Evolutionary conservation across 1,140 invertebrate species (phyloP).

Genomic region (Lithobius niger): DNA sequence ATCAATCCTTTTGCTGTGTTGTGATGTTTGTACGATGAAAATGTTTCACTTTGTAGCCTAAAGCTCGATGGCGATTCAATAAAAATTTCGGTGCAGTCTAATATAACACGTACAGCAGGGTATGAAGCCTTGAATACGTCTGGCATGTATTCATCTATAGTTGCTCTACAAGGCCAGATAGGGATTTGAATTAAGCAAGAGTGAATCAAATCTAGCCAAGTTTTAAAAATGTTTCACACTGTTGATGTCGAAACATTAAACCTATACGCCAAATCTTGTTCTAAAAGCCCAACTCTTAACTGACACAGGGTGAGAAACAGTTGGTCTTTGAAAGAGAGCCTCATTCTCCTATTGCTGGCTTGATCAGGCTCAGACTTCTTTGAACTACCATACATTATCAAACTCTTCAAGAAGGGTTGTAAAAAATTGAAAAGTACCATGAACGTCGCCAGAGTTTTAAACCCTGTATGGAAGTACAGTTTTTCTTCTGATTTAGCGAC

Average conservation of each 20-base stretch:
- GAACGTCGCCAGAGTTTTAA: no score
- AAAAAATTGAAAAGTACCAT: no score
- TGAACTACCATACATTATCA: no score
- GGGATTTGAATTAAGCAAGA: background rate
- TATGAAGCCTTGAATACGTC: background rate
- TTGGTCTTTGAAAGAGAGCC: no score
- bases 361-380: no score
- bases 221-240: background rate
- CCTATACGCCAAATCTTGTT: background rate
- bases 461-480: no score
- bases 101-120: slow-evolving; percentile 8
- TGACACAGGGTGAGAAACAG: no score
- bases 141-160: background rate
- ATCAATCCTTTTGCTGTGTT: slow-evolving; percentile 20
- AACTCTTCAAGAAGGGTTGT: no score
- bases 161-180: background rate
- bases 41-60: background rate
- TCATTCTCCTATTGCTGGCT: no score
- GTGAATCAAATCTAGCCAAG: background rate
- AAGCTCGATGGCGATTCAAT: slow-evolving; percentile 14
- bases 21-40: slow-evolving; percentile 16
- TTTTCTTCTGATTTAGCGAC: no score
- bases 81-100: slow-evolving; percentile 19
- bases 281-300: no score
- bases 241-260: background rate